Evolutionary conservation across 2,797 vertebrate species (phyloP).

Genomic region (Smutsia gigantea): DNA sequence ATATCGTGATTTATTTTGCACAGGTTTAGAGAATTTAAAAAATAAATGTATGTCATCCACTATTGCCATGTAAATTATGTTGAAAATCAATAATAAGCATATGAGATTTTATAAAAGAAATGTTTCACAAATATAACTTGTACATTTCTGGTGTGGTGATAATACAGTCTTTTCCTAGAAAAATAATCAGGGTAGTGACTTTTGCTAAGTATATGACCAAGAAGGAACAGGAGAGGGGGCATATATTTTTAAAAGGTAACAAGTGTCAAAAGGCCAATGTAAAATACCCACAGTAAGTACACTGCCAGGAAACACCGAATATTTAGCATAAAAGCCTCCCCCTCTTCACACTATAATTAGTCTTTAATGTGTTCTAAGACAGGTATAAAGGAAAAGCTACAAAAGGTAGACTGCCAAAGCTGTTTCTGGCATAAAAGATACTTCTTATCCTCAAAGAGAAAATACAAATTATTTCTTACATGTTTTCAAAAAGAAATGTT

Average conservation of each 20-base stretch:
- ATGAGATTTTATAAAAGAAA: conserved; percentile 13
- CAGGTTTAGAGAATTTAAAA: not conserved
- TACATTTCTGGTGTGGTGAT: not conserved
- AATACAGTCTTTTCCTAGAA: not conserved
- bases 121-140: not conserved
- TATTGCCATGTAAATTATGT: conserved; percentile 4
- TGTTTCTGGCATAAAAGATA: conserved; percentile 70
- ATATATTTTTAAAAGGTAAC: conserved; percentile 49
- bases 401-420: conserved; percentile 77
- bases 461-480: conserved; percentile 76
- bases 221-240: not conserved
- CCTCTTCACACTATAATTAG: conserved; percentile 80
- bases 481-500: conserved; percentile 71
- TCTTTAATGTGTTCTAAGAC: conserved; percentile 72
- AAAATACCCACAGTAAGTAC: conserved; percentile 44
- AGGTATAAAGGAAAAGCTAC: conserved; percentile 69
- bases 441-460: conserved; percentile 75
- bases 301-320: conserved; percentile 65
- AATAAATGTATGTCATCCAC: not conserved
- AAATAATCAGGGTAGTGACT: not conserved
- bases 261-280: conserved; percentile 77
- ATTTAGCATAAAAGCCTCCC: conserved; percentile 75
- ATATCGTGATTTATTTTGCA: not conserved
- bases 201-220: conserved; percentile 29
- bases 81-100: conserved; percentile 21